Percentiles rank a stretch among this genome's conserved stretches.
Evolutionary conservation across 2,797 vertebrate species (phyloP).

Genomic region (Sciurus carolinensis): DNA sequence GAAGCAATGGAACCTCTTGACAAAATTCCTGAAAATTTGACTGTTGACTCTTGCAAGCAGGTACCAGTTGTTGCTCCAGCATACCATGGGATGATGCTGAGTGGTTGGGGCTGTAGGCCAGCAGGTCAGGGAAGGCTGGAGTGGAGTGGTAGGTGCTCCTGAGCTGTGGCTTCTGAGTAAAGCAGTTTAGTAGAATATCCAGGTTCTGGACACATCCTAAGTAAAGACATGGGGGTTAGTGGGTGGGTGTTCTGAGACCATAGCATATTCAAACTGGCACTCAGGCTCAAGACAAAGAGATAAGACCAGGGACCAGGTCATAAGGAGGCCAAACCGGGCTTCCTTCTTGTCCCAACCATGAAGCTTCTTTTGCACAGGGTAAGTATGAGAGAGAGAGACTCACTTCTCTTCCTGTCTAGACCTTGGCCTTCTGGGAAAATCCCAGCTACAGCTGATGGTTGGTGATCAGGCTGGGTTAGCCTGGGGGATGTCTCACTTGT

Average conservation of each 20-base stretch:
- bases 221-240: background rate
- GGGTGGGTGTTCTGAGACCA: background rate
- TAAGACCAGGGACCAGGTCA: background rate
- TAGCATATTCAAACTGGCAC: background rate
- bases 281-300: background rate
- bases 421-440: slow-evolving; percentile 11
- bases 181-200: background rate
- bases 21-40: slow-evolving; percentile 41
- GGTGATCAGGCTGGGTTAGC: background rate
- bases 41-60: background rate
- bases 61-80: background rate
- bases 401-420: background rate
- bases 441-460: background rate
- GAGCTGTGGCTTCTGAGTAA: slow-evolving; percentile 18
- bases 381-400: background rate
- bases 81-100: background rate
- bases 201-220: background rate
- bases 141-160: background rate
- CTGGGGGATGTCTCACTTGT: background rate
- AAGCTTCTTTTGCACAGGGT: background rate
- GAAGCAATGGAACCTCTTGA: background rate
- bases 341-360: background rate
- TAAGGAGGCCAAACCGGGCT: background rate
- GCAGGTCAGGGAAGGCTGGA: background rate
- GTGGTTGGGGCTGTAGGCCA: background rate